Base-by-base conservation (phyloP, 2,888 invertebrate genomes). In the Ophraella communa region DNA sequence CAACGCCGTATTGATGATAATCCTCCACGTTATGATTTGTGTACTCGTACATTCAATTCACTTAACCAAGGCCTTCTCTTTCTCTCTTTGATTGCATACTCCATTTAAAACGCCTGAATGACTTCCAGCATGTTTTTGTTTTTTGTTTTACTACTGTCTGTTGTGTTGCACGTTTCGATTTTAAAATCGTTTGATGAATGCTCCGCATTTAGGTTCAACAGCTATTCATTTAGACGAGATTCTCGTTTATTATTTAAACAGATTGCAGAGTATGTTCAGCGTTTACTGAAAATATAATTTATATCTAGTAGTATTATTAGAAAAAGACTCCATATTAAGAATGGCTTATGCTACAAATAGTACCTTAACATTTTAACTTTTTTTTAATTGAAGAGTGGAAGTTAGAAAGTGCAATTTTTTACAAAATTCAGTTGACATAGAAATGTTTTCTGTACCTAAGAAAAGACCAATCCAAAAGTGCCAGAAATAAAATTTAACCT, bases 31-130 rank as follows among this genome's bases (percentile, higher is more conserved):
- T 59, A 59, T 59, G 58, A 59, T 49, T 59, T 59, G 51, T n/a
- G n/a, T 53, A 10, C 24, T 30, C 52, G 52, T 60, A 27, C 17
- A 24, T 27, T 51, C n/a, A 51, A 60, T 52, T 60, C 53, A 53
- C 44, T 60, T 60, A 27, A 60, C 52, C 52, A 60, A 53, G 60
- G 52, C 44, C 42, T 60, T 58, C 10, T 47, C 35, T 55, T 27
- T 55, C 39, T 42, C 44, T 55, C 24, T 55, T 39, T 14, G 60
- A 60, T 60, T 44, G 60, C 60, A 60, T 60, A 60, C 39, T 60
- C 60, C 52, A 53, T 60, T 60, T 60, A 53, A 53, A 60, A 60
- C 60, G 60, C 60, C 52, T 60, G 60, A 60, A 60, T 60, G 60
- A 53, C 44, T 60, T 60, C 33, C 44, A 60, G 49, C 49, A 7